A percentile compares a stretch with the other conserved stretches of the same genome.
These are phyloP conservation scores for Drosophila acutilabella DNA, from an alignment of 2,888 invertebrate genomes.

Conservation along the genomic window DNA sequence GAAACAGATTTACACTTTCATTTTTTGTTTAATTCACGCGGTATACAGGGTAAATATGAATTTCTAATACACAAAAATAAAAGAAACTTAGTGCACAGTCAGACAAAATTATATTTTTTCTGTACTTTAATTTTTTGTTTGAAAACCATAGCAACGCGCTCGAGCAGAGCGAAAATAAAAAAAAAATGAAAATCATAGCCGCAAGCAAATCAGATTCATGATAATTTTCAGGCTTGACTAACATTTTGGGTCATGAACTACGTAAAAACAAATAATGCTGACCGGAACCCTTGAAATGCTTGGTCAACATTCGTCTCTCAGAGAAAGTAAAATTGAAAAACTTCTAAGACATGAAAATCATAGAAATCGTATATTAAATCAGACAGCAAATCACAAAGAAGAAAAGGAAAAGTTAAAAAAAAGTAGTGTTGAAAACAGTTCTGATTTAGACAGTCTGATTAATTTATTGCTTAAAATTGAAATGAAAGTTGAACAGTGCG, in stretches of 20 bases:
- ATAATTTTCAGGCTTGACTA: slow-evolving; percentile 63
- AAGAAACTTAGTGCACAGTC: slow-evolving; percentile 12
- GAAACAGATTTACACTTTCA: not conserved
- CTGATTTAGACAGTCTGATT: too few relatives aligned
- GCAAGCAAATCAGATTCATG: slow-evolving; percentile 42
- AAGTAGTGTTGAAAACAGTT: too few relatives aligned
- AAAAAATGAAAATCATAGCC: slow-evolving; percentile 45
- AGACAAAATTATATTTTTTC: slow-evolving; percentile 36
- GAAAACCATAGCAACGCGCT: slow-evolving; percentile 33
- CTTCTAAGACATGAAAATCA: not conserved
- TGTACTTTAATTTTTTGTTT: slow-evolving; percentile 10
- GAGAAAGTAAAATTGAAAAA: slow-evolving; percentile 10
- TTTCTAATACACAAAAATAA: not conserved
- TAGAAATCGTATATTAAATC: not conserved
- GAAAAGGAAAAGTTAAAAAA: not conserved
- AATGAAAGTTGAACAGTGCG: too few relatives aligned
- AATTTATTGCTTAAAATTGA: too few relatives aligned
- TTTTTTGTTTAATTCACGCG: not conserved
- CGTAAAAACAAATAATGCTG: slow-evolving; percentile 22
- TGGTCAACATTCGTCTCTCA: not conserved
- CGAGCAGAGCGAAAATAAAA: slow-evolving; percentile 41
- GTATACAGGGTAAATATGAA: not conserved
- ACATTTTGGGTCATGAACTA: slow-evolving; percentile 66
- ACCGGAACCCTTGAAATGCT: slow-evolving; percentile 22
- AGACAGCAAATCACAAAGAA: too few relatives aligned